Evolutionary conservation across 2,888 invertebrate genomes (phyloP).

Genomic region (Cryptocephalus primarius): DNA sequence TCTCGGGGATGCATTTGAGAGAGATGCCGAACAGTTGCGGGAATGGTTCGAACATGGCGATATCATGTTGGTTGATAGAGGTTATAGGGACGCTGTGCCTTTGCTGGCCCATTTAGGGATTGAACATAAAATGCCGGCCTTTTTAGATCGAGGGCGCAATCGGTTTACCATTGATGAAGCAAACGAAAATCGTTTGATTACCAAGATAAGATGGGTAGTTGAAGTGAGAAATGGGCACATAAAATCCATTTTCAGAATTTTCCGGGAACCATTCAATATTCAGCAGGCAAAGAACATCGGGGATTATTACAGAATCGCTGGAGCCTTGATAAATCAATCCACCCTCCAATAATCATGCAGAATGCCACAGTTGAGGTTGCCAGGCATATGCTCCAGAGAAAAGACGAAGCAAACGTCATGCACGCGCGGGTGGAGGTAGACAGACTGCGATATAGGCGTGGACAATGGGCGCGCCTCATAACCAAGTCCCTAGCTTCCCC

Average conservation of each 20-base stretch:
- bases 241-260: constrained; percentile 2
- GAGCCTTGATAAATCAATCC: constrained; percentile 1
- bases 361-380: background rate
- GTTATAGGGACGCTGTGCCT: constrained; percentile 2
- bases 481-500: background rate
- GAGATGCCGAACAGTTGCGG: background rate
- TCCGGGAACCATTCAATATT: background rate
- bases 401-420: background rate
- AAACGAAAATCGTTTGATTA: constrained; percentile 1
- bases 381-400: background rate
- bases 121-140: background rate
- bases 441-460: background rate
- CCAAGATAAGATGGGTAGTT: constrained; percentile 4
- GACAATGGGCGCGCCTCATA: background rate
- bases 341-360: background rate
- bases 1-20: constrained; percentile 1
- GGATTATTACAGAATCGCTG: constrained; percentile 3
- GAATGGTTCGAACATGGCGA: constrained; percentile 5
- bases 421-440: background rate
- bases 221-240: constrained; percentile 4
- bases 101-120: constrained; percentile 1
- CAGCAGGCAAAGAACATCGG: background rate
- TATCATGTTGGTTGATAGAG: constrained; percentile 4
- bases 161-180: constrained; percentile 2
- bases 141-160: background rate